phyloP scores from a whole-genome alignment of 1,140 invertebrate genomes.

The Drosophila navojoa region DNA sequence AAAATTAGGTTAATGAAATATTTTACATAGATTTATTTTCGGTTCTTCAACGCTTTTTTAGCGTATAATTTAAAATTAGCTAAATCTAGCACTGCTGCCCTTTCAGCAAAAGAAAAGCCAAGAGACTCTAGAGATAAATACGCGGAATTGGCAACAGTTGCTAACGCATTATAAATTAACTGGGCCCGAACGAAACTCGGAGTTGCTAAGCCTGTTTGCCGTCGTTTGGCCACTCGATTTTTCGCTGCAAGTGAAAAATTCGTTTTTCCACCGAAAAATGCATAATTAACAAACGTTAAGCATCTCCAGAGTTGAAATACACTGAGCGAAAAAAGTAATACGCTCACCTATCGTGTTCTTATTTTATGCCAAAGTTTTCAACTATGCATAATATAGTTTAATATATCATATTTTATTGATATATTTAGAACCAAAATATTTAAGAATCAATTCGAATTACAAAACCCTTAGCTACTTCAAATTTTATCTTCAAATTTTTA shows the following conservation, averaged over 20 bases:
- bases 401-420: no score
- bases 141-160: constrained; percentile 8
- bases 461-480: background rate
- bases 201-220: constrained; percentile 49
- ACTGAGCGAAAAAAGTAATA: background rate
- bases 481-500: constrained; percentile 1
- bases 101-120: background rate
- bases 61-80: background rate
- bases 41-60: no score
- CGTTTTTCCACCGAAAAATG: constrained; percentile 31
- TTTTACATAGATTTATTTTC: no score
- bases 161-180: constrained; percentile 45
- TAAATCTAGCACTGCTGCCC: background rate
- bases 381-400: no score
- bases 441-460: no score
- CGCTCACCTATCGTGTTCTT: background rate
- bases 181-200: constrained; percentile 34
- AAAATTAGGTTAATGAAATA: no score
- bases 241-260: constrained; percentile 46
- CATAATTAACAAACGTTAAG: constrained; percentile 40
- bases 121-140: background rate
- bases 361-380: background rate
- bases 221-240: constrained; percentile 26
- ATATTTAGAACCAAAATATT: no score
- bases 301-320: background rate